Evolutionary conservation across 2,888 invertebrate species (phyloP).

Genomic region (Esperia sulphurella): DNA sequence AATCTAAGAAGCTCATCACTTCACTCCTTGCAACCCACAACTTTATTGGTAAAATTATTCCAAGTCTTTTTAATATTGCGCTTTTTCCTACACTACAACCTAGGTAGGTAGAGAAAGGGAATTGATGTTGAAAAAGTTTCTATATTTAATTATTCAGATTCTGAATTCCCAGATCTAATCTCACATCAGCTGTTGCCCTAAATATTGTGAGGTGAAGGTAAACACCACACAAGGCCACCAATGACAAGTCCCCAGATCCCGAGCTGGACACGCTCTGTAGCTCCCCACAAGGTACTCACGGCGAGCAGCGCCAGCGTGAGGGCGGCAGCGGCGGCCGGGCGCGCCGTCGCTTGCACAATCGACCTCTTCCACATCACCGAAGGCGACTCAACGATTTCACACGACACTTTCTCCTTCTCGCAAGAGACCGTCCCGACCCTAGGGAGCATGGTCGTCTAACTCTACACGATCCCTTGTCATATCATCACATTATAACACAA

Average conservation of each 20-base stretch:
- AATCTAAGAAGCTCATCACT: too few relatives aligned
- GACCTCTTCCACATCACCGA: slow-evolving; percentile 78
- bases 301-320: slow-evolving; percentile 41
- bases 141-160: too few relatives aligned
- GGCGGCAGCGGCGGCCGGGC: slow-evolving; percentile 39
- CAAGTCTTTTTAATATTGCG: too few relatives aligned
- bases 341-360: slow-evolving; percentile 68
- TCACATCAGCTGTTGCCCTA: background rate
- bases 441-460: slow-evolving; percentile 40
- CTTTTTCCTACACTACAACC: too few relatives aligned
- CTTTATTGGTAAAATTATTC: too few relatives aligned
- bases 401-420: slow-evolving; percentile 72
- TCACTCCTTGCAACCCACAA: too few relatives aligned
- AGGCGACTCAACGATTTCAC: slow-evolving; percentile 71
- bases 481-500: slow-evolving; percentile 29
- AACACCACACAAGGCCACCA: background rate
- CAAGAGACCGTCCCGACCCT: slow-evolving; percentile 35
- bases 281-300: slow-evolving; percentile 37
- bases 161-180: too few relatives aligned
- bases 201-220: background rate
- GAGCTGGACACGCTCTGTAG: too few relatives aligned
- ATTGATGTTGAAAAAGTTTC: too few relatives aligned
- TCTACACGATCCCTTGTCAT: slow-evolving; percentile 33
- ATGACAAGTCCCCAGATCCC: too few relatives aligned
- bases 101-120: too few relatives aligned